Evolutionary conservation across 2,888 invertebrate genomes (phyloP), one percentile per base, ranked within the genome.

Genomic region (Tenthredo notha): DNA sequence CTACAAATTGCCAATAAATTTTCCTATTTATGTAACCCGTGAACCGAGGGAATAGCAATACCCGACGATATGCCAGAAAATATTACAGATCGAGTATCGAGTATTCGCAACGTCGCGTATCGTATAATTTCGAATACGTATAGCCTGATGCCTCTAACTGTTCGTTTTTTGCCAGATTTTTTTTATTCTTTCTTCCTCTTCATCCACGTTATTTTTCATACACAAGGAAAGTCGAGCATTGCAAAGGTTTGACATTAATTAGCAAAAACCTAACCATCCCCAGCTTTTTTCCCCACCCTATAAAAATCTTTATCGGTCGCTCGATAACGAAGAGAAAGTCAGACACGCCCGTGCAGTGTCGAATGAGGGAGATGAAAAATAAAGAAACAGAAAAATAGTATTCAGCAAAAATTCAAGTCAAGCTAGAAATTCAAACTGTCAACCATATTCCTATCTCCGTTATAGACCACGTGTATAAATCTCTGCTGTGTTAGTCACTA

Each of bases 1-100:
- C 15, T 47, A 15, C 12, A 43, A 47, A 75, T 47, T 75, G 47
- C 75, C 75, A 50, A 75, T 75, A 75, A 43, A 75, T 75, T 75
- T 47, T 47, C 15, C 75, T 75, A 21, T 29, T 75, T 75, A 43
- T 47, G 18, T 75, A 75, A 47, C 47, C 21, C 29, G 25, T 40
- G 75, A 25, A 37, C 75, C 25, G 72, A 47, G 40, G 47, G 3
- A 47, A 43, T 75, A 47, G 21, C 25, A 37, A 75, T 47, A 75
- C 70, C 33, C 43, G 47, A 21, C 21, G 75, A 25, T 12, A 47
- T 50, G 25, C 75, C 75, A 47, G 25, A 43, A 25, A 75, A 70
- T 70, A 70, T 70, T 33, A 12, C 75, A 2, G 47, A 75, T 47
- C n/a, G n/a, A n/a, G 25, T 75, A 29, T 70, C 70, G 70, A n/a